These are phyloP conservation scores for Trogon surrucura DNA, from an alignment of 2,113 vertebrate species.

Conservation along the genomic window DNA sequence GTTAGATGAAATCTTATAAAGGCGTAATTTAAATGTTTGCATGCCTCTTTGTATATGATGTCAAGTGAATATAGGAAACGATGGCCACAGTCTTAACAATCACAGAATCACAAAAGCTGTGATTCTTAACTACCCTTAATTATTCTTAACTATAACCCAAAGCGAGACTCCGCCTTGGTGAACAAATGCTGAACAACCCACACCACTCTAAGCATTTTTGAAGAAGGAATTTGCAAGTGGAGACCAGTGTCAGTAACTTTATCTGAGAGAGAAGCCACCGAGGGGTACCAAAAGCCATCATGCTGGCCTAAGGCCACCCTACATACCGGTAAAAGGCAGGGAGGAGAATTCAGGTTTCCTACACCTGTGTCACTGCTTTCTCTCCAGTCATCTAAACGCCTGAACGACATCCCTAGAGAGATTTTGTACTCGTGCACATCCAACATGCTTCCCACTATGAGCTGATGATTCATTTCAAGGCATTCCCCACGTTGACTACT, in stretches of 20 bases:
- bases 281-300: fast-evolving
- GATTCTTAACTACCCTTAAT: no score
- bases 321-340: fast-evolving
- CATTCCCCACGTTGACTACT: conserved; percentile 43
- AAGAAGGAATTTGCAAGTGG: background rate
- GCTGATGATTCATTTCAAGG: background rate
- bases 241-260: background rate
- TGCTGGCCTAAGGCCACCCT: background rate
- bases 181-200: background rate
- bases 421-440: background rate
- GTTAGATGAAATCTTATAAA: background rate
- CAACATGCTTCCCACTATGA: background rate
- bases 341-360: background rate
- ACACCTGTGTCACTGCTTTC: background rate
- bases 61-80: background rate
- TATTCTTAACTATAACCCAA: no score
- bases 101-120: no score
- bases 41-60: background rate
- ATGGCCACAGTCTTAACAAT: no score
- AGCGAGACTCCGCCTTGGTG: background rate
- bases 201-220: background rate
- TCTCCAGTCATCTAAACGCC: background rate
- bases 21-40: background rate
- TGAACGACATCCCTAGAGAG: background rate
- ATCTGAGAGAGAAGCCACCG: background rate